Base-by-base conservation (phyloP, 2,888 invertebrate genomes). In the Meiosimyza platycephala region DNA sequence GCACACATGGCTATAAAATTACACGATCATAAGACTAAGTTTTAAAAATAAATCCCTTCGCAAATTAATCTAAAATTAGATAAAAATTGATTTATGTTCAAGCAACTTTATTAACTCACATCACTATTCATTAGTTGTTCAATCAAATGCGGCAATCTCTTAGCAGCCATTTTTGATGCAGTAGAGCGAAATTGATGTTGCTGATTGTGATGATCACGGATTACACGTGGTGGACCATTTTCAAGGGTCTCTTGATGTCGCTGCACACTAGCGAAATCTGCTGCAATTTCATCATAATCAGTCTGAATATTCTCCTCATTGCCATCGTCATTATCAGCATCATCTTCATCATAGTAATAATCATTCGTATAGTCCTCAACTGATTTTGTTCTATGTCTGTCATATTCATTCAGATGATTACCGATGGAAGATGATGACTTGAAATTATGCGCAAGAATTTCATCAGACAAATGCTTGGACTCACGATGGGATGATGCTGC, bases 271-370 rank as follows among this genome's bases (percentile, higher is more conserved):
- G 40, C 40, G 4, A 40, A 40, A 54, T 54, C 54, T 3, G 15
- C 15, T 12, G 7, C 60, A 28, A n/a, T 51, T 18, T 66, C 47
- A 3, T 33, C 22, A 33, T 50, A 18, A 15, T 68, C 59, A 9
- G 33, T 55, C 18, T 60, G 57, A 73, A 51, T 67, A 64, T 60
- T 74, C 76, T 64, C 77, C 47, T 72, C 74, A 63, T 60, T 73
- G 13, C 74, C 72, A 28, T 75, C 67, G 13, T 71, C 76, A n/a
- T 72, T 71, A 18, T 78, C 76, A 57, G 76, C 76, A 18, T 76
- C 76, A 22, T 65, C 74, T 16, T 78, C 22, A 40, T 51, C 52
- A 40, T 64, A 48, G 40, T 71, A 65, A 54, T 71, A 65, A 52
- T 74, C 72, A 69, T 75, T 64, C 52, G 18, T 33, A 57, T 70